Conservation (phyloP, 2,113 vertebrate species). For the Myotis davidii region DNA sequence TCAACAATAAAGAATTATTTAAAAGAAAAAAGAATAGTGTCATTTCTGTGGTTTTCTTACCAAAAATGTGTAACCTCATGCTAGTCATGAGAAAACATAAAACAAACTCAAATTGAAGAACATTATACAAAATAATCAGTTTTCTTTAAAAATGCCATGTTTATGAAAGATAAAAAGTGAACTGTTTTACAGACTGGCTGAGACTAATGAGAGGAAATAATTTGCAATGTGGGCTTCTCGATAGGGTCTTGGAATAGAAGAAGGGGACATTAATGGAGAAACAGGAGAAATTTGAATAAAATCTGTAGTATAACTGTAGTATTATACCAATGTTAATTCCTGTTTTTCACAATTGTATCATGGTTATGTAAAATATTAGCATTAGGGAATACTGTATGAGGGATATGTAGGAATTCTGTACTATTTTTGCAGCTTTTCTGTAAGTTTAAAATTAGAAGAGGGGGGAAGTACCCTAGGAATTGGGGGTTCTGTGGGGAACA, state of each 20-base stretch:
- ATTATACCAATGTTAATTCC: not conserved
- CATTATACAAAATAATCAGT: not conserved
- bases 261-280: not conserved
- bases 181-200: not conserved
- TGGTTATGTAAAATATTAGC: not conserved
- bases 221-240: not conserved
- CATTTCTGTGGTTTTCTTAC: not conserved
- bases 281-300: not conserved
- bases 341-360: not conserved
- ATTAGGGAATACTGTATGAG: not conserved
- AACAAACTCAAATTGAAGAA: not conserved
- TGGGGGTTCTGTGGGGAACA: not conserved
- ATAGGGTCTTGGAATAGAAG: not conserved
- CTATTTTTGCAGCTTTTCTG: constrained; percentile 25
- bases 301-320: not conserved
- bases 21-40: no score
- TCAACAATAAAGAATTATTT: no score
- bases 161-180: not conserved
- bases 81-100: not conserved
- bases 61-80: not conserved
- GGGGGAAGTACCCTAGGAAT: not conserved
- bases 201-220: not conserved
- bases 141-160: not conserved
- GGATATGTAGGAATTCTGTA: not conserved
- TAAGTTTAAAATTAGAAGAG: not conserved